These are phyloP conservation scores for Axinella damicornis DNA, from an alignment of 37 sponge, comb jelly and placozoan species.

Conservation along the genomic window DNA sequence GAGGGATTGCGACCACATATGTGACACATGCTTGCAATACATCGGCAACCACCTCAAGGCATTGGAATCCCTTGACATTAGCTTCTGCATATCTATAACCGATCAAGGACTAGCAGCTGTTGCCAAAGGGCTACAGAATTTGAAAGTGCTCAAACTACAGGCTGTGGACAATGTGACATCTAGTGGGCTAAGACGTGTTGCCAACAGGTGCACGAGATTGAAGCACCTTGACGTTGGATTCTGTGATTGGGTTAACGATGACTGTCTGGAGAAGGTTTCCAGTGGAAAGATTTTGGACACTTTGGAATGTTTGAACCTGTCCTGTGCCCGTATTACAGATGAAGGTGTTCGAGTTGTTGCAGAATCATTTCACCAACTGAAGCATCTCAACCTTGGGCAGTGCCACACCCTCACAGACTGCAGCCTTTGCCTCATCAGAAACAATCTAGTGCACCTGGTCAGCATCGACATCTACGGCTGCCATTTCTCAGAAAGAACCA, in stretches of 20 bases:
- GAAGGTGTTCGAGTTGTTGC: not conserved
- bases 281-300: not conserved
- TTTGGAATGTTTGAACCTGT: not conserved
- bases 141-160: not conserved
- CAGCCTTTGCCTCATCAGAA: not conserved
- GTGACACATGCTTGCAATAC: not conserved
- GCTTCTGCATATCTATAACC: not conserved
- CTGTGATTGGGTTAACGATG: not conserved
- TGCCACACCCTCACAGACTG: not conserved
- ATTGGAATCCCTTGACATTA: not conserved
- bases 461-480: conserved; percentile 10
- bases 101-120: not conserved
- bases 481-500: not conserved
- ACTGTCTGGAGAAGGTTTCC: not conserved
- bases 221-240: not conserved
- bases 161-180: not conserved
- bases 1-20: conserved; percentile 6
- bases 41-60: not conserved
- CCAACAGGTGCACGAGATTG: not conserved
- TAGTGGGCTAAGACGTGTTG: not conserved
- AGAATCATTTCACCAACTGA: not conserved
- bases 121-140: not conserved
- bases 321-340: not conserved
- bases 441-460: not conserved
- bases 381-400: conserved; percentile 10